Base-by-base conservation (phyloP, 1,140 invertebrate species). In the Nasonia longicornis region DNA sequence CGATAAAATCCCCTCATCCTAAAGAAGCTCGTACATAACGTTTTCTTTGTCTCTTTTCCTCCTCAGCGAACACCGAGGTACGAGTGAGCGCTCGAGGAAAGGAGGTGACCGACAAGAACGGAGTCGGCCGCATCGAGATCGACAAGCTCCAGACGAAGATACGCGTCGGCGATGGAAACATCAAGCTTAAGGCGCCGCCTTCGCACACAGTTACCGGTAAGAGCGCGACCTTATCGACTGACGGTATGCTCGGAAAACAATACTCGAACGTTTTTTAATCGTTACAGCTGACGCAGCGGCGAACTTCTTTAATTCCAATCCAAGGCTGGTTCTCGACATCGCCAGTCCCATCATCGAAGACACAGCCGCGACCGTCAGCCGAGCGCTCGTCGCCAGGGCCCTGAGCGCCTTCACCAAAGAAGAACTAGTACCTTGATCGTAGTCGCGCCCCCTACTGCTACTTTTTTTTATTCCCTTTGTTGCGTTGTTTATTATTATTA, bases 271-370 rank as follows among this genome's bases (percentile, higher is more conserved):
- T 63, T 20, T 64, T 66, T 73, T 82, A 83, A 48, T 85, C 85
- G 85, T 90, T 90, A 66, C 88, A 94, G 94, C 93, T 26, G 88
- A 92, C 58, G 93, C 93, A 58, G 93, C 93, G 6, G 89, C 91
- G 0, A 89, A 90, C 20, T 95, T 95, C 89, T 94, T 94, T 91
- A 95, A 95, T 84, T 91, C 93, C 66, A 95, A 95, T 88, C 93
- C 94, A 2, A 87, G 91, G 22, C 87, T 94, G n/a, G 93, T 95
- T 14, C 86, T 95, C 87, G 94, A 95, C 83, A 93, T 95, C 69
- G 90, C 95, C 8, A 94, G 92, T 86, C 94, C 95, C 14, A 94
- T 95, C 20, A 92, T 94, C 52, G 93, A 95, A 84, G 94, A 95
- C 83, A 94, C 94, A 20, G 90, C 92, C 1, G 92, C 92, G 1